Conservation (phyloP, 2,113 vertebrate species). For the Steatornis caripensis region DNA sequence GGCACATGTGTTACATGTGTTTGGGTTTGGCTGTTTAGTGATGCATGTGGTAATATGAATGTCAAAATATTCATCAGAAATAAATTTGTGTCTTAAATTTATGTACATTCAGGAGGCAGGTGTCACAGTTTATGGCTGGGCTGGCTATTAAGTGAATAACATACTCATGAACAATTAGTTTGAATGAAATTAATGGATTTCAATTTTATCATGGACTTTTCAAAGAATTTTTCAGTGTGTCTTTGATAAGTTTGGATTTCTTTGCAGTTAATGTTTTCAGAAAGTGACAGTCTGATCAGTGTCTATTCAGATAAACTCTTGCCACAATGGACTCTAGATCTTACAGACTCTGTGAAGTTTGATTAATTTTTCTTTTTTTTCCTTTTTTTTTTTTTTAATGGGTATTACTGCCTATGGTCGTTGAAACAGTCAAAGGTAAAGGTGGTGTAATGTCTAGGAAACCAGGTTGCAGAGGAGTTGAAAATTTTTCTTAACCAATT, state of each 20-base stretch:
- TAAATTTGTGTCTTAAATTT: not conserved
- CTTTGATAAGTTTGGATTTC: not conserved
- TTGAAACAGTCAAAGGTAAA: not conserved
- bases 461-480: not conserved
- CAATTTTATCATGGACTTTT: not conserved
- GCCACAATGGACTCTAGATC: not conserved
- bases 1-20: not conserved
- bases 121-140: too few species aligned
- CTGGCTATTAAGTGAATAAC: too few species aligned
- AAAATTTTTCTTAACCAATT: not conserved
- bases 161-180: not conserved
- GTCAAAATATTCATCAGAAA: not conserved
- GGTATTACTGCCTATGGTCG: not conserved
- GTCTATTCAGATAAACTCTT: not conserved
- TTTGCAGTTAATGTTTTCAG: not conserved
- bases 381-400: not conserved
- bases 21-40: not conserved
- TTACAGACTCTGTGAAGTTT: not conserved
- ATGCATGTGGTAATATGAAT: not conserved
- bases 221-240: not conserved
- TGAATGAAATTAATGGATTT: not conserved
- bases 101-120: fast-evolving
- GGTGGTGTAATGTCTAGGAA: not conserved
- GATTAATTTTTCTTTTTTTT: not conserved
- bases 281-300: not conserved